Conservation (phyloP, 1,140 invertebrate species). For the Cherax destructor region DNA sequence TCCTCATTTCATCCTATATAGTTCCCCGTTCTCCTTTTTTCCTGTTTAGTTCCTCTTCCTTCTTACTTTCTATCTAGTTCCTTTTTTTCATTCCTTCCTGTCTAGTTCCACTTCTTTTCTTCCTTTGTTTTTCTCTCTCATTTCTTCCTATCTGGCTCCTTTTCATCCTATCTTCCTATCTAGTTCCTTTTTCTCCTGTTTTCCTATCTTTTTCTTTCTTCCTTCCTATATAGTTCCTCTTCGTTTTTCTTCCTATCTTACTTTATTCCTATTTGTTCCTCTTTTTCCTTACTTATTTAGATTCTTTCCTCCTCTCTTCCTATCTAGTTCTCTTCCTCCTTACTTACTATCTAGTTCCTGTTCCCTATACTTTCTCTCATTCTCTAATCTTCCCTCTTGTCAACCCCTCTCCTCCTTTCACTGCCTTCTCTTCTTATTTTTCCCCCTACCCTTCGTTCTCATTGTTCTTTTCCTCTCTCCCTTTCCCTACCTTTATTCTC, state of each 20-base stretch:
- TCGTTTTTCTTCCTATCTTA: too few species aligned
- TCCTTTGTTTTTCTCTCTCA: too few species aligned
- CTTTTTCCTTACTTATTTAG: neutral
- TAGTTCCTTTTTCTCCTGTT: too few species aligned
- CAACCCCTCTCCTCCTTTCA: neutral
- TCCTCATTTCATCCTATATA: neutral
- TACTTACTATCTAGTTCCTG: neutral
- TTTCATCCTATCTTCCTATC: too few species aligned
- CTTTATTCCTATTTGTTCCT: neutral
- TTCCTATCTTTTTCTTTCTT: too few species aligned
- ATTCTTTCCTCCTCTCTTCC: neutral
- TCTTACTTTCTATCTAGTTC: too few species aligned
- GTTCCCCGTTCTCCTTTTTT: too few species aligned
- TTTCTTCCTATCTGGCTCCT: too few species aligned
- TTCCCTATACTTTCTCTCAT: neutral
- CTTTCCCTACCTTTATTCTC: too few species aligned
- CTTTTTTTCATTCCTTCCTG: neutral
- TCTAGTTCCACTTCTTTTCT: too few species aligned
- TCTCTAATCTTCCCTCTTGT: neutral
- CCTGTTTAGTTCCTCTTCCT: too few species aligned
- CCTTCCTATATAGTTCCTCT: neutral
- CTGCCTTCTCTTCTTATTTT: neutral
- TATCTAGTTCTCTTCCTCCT: neutral
- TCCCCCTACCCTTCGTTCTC: neutral
- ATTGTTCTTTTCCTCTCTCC: neutral